A percentile compares a stretch with the other conserved stretches of the same genome.
phyloP scores from a whole-genome alignment of 1,140 invertebrate genomes.

The Eriosoma lanigerum region DNA sequence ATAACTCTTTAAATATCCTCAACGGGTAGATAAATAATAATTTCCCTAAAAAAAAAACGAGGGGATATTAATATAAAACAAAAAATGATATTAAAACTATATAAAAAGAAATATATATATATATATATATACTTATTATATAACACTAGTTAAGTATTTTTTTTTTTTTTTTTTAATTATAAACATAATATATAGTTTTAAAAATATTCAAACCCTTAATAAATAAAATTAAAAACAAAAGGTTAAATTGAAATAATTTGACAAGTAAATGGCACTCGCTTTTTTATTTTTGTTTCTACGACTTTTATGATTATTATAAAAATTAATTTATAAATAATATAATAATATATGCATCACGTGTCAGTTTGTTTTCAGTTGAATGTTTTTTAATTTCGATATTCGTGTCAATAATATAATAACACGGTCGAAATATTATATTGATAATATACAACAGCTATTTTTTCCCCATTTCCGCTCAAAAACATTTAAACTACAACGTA shows the following conservation, averaged over 20 bases:
- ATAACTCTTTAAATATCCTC: conserved; percentile 47
- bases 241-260: conserved; percentile 16
- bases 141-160: too few relatives aligned
- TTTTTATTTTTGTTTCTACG: not conserved
- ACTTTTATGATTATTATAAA: too few relatives aligned
- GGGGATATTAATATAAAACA: conserved; percentile 12
- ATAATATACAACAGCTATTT: conserved; percentile 1
- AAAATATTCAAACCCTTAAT: not conserved
- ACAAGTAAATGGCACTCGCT: conserved; percentile 1
- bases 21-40: conserved; percentile 27
- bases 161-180: conserved; percentile 11
- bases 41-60: conserved; percentile 9
- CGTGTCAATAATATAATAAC: conserved; percentile 1
- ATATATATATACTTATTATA: too few relatives aligned
- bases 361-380: not conserved
- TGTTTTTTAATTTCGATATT: conserved; percentile 6
- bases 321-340: not conserved
- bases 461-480: not conserved
- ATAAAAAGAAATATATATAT: not conserved
- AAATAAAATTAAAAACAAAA: conserved; percentile 12
- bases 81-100: conserved; percentile 38
- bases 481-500: too few relatives aligned
- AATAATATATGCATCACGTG: not conserved
- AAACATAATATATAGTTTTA: not conserved
- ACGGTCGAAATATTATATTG: not conserved